These are phyloP conservation scores for Kryptolebias marmoratus DNA, from an alignment of 2,113 vertebrate genomes.

Conservation along the genomic window DNA sequence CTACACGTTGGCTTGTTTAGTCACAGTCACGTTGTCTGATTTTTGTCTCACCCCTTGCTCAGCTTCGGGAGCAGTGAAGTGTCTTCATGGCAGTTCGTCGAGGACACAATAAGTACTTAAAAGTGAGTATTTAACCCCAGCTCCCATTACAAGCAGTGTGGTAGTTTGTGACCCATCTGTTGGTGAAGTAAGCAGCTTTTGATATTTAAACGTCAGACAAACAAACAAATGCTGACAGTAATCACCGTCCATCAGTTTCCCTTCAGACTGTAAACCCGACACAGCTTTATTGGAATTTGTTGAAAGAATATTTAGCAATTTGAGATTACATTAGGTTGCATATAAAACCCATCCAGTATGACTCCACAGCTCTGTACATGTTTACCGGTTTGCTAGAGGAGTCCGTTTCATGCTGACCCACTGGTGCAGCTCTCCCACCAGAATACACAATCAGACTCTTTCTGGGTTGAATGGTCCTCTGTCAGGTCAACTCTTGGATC, in stretches of 20 bases:
- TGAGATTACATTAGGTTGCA: neutral
- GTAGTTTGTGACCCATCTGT: neutral
- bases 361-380: constrained; percentile 6
- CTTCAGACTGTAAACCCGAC: neutral
- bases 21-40: constrained; percentile 7
- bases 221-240: neutral
- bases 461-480: constrained; percentile 65
- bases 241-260: neutral
- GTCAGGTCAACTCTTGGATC: constrained; percentile 41
- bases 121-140: constrained; percentile 76
- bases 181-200: neutral
- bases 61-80: constrained; percentile 82
- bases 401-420: constrained; percentile 54
- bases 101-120: constrained; percentile 84
- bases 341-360: neutral
- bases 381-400: constrained; percentile 35
- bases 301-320: neutral
- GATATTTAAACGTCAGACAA: no score
- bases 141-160: neutral
- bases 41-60: constrained; percentile 31
- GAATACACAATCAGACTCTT: constrained; percentile 66
- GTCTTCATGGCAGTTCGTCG: constrained; percentile 86
- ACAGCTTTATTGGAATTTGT: neutral
- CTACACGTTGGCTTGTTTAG: neutral
- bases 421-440: constrained; percentile 35